Conservation (phyloP, 64 coral and sea anemone genomes). For the Trachythela sp. region DNA sequence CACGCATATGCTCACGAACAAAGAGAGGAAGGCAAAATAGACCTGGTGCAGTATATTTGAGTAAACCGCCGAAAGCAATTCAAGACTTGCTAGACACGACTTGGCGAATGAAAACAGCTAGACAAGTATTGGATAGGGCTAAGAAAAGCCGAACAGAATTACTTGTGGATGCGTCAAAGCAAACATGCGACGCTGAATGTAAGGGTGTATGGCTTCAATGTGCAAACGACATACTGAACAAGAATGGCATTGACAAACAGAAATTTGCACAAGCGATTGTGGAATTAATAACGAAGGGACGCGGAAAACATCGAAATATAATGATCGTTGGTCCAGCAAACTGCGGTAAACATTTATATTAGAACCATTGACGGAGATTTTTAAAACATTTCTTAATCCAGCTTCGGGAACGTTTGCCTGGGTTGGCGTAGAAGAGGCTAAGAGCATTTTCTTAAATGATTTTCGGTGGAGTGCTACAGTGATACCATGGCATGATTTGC, state of each 20-base stretch:
- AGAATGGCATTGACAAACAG: not conserved
- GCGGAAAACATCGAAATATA: conserved; percentile 41
- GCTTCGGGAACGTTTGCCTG: too few relatives aligned
- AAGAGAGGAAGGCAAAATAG: not conserved
- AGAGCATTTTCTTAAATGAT: too few relatives aligned
- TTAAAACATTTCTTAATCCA: too few relatives aligned
- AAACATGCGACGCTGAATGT: not conserved
- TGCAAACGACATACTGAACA: not conserved
- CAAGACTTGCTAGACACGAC: not conserved
- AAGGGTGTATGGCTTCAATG: conserved; percentile 7
- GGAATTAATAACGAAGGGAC: conserved; percentile 10
- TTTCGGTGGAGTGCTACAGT: too few relatives aligned
- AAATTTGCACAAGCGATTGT: not conserved
- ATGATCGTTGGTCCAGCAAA: conserved; percentile 24
- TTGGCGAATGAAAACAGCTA: conserved; percentile 1
- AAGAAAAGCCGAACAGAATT: conserved; percentile 6
- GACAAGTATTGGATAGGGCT: not conserved
- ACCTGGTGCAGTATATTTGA: not conserved
- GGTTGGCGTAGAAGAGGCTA: too few relatives aligned
- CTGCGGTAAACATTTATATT: not conserved
- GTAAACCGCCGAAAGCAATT: not conserved
- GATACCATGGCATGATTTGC: too few relatives aligned
- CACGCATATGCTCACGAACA: not conserved
- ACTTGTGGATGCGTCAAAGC: not conserved
- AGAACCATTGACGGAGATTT: too few relatives aligned